Evolutionary conservation across 2,113 vertebrate species (phyloP), one percentile per base, ranked within the genome.

Genomic region (Cervus canadensis): DNA sequence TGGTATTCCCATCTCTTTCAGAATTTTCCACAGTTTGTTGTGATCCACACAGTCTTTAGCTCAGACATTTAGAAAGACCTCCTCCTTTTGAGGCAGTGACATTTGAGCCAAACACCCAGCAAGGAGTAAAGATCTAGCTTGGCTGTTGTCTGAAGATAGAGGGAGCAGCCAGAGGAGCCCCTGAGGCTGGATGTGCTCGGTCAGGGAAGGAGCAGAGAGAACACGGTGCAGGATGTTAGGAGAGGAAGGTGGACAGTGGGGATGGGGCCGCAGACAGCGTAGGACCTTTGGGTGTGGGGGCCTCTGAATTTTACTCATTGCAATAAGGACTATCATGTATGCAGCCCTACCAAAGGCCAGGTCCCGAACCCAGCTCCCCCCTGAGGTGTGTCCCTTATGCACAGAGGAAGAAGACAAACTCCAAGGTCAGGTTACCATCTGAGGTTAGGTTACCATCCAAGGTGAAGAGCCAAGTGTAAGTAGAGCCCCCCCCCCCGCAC

Each of bases 241-340:
- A 56, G 50, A 71, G 40, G 30, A 71, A 28, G 19, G 28, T 3
- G 3, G 43, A 33, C 3, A 4, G 56, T 11, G 43, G 6, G 11
- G 43, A 1, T 5, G 45, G 36, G 7, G 43, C 5, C 4, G 3
- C 91, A 28, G 50, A 52, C 21, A 13, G 17, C 0, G 1, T 1
- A 9, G 86, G 48, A 36, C 76, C 60, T 67, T 11, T 11, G n/a
- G n/a, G 43, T 8, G 28, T 8, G 3, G 54, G 59, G 52, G 23
- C n/a, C 56, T 33, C 36, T 17, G 91, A 56, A 45, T 45, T n/a
- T 54, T 5, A 48, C 57, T n/a, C 60, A 9, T 50, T 45, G 16
- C 50, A 36, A 0, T 25, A 50, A 59, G 71, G 33, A n/a, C n/a
- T 50, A 19, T 33, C 1, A 0, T 0, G 7, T 30, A 4, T 4